Conservation (phyloP, 2,113 vertebrate genomes). For the Platycercus adscitus region DNA sequence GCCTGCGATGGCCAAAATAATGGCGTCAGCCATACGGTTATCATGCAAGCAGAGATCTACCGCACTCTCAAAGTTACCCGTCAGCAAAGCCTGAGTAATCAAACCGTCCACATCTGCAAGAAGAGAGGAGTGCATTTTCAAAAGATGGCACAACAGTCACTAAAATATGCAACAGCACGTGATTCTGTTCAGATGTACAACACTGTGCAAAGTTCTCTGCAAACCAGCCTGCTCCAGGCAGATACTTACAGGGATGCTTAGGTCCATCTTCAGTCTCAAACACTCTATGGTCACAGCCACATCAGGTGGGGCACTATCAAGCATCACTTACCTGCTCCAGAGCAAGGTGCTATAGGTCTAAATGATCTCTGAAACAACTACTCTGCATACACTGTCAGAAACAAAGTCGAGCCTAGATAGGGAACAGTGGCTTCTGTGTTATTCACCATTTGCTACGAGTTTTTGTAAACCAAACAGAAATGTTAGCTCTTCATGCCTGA, state of each 20-base stretch:
- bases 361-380: background rate
- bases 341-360: background rate
- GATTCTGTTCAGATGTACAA: background rate
- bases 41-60: conserved; percentile 95
- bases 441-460: background rate
- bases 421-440: background rate
- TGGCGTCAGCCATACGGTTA: conserved; percentile 94
- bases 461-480: background rate
- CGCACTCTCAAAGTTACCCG: conserved; percentile 89
- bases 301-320: background rate
- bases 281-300: background rate
- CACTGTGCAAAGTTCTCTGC: fast-evolving
- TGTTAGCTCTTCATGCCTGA: background rate
- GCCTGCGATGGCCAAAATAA: conserved; percentile 93
- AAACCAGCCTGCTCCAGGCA: background rate
- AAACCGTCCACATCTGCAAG: conserved; percentile 90
- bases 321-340: background rate
- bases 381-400: background rate
- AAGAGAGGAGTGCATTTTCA: background rate
- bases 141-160: background rate
- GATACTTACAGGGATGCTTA: background rate
- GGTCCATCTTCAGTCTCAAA: background rate
- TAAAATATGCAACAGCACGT: background rate
- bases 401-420: background rate
- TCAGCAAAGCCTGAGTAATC: conserved; percentile 93